phyloP scores from a whole-genome alignment of 2,888 invertebrate genomes.

The Melikaiella ostensackeni region DNA sequence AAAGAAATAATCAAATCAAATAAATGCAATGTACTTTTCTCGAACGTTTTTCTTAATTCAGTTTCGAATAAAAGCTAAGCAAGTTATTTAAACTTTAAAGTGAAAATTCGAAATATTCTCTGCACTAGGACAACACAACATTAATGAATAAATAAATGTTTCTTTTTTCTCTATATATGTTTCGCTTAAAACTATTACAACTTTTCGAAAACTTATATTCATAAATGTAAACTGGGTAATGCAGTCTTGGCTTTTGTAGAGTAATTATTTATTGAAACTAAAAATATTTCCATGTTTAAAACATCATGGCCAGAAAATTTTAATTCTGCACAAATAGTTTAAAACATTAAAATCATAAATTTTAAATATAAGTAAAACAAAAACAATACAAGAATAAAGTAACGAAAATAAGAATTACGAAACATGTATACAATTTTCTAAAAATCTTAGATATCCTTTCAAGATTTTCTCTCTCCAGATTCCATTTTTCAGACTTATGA shows the following conservation, averaged over 20 bases:
- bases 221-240: conserved; percentile 28
- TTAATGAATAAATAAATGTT: conserved; percentile 20
- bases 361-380: not conserved
- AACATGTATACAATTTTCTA: not conserved
- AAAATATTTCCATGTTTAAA: conserved; percentile 23
- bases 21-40: not conserved
- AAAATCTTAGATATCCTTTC: not conserved
- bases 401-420: not conserved
- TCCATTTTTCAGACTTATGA: not conserved
- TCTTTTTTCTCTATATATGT: not conserved
- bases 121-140: not conserved
- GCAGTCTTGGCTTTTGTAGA: conserved; percentile 25
- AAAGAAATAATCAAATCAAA: not conserved
- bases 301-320: conserved; percentile 1
- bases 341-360: no score
- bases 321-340: not conserved
- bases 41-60: not conserved
- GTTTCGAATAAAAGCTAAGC: conserved; percentile 5
- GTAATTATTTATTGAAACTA: conserved; percentile 12
- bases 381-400: not conserved
- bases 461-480: not conserved
- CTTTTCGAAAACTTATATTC: conserved; percentile 3
- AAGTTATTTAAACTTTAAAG: not conserved
- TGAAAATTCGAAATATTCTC: conserved; percentile 5
- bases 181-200: conserved; percentile 18